Evolutionary conservation across 2,113 vertebrate genomes (phyloP), one percentile per base, ranked within the genome.

Genomic region (Leptocoma aspasia): DNA sequence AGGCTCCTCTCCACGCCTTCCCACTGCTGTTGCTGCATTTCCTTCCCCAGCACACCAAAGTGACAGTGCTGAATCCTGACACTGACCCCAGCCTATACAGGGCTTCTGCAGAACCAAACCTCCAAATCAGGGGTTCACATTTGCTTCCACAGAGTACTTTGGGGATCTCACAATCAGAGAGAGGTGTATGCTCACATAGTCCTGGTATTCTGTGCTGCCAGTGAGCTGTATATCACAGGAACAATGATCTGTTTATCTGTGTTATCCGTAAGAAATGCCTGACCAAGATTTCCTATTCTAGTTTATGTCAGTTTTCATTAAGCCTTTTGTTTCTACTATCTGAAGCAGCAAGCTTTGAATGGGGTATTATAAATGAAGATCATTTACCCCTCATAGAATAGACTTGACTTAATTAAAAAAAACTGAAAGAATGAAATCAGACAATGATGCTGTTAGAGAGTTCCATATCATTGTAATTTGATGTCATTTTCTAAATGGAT

Each of bases 401-500:
- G 47, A 87, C 28, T 90, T 80, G 16, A 73, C 81, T 95, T 91
- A 33, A 50, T 47, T 61, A 41, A 89, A 82, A 44, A n/a, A 53
- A 81, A 68, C 1, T 7, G 8, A 18, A 81, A 87, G 65, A 91
- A 85, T 63, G 9, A 66, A 88, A 68, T 27, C 86, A 81, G 91
- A 89, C 72, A 90, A 84, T n/a, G 73, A 57, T 39, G 50, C 26
- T 92, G 31, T 82, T 84, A 76, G 71, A 81, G 57, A 66, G 49
- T 71, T 91, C 37, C 56, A 39, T 59, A 35, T 89, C 42, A 71
- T 45, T 81, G 82, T 77, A 75, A 66, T 89, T 94, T 84, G 49
- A 86, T 84, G 76, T 57, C 4, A 49, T 95, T 97, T 88, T 95
- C 61, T 89, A 63, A 92, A 79, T 41, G 33, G 56, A 71, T 94